A percentile compares a stretch with the other conserved stretches of the same genome.
These are phyloP conservation scores for Acleris emargana DNA, from an alignment of 2,888 invertebrate genomes.

Conservation along the genomic window DNA sequence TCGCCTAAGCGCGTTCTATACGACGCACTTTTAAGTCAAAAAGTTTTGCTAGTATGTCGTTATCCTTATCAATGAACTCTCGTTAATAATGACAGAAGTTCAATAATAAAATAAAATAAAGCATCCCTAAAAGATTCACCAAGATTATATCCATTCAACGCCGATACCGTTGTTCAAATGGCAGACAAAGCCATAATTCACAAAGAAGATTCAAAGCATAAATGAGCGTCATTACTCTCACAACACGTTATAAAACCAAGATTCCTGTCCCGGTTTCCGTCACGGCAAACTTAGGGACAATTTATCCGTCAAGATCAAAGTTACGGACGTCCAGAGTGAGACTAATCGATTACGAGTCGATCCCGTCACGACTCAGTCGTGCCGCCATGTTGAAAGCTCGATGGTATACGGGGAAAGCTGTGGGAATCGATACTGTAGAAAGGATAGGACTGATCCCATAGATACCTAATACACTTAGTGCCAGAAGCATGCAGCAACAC, in stretches of 20 bases:
- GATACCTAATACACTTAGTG: not conserved
- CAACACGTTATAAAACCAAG: conserved; percentile 11
- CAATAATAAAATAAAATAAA: too few species aligned
- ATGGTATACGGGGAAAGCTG: conserved; percentile 56
- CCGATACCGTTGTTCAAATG: not conserved
- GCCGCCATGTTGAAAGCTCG: conserved; percentile 46
- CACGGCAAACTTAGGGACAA: conserved; percentile 26
- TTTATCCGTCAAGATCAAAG: conserved; percentile 36
- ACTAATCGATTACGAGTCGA: conserved; percentile 62
- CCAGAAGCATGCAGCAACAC: too few species aligned
- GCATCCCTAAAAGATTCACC: too few species aligned
- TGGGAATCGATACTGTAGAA: conserved; percentile 51
- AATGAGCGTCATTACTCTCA: conserved; percentile 15
- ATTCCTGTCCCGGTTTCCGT: conserved; percentile 18
- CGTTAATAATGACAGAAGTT: too few species aligned
- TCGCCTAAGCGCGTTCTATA: too few species aligned
- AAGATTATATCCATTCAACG: too few species aligned
- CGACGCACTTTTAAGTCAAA: too few species aligned
- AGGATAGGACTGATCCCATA: conserved; percentile 15
- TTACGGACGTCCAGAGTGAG: conserved; percentile 51
- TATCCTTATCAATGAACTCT: too few species aligned
- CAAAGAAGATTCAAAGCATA: not conserved
- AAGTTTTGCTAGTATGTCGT: too few species aligned
- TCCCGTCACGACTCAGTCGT: conserved; percentile 53
- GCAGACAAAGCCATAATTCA: not conserved